A percentile compares a stretch with the other conserved stretches of the same genome.
Conservation (phyloP, 2,888 invertebrate genomes). For the Ditula angustiorana region DNA sequence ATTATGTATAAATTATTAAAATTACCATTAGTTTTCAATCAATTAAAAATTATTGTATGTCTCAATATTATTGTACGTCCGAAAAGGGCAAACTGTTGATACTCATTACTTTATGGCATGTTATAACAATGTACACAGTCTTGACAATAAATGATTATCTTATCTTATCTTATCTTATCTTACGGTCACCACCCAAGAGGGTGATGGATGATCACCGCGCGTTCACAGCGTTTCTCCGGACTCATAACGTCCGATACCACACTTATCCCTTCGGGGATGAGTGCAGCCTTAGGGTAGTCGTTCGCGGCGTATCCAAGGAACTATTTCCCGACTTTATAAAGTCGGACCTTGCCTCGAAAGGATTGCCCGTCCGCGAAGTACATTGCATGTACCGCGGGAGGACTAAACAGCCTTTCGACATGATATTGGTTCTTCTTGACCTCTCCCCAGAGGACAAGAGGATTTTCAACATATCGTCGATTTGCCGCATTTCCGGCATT, state of each 20-base stretch:
- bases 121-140: no score
- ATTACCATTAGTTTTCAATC: no score
- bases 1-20: no score
- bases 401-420: background rate
- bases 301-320: background rate
- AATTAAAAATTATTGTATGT: no score
- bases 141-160: no score
- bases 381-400: background rate
- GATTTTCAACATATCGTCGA: background rate
- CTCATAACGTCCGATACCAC: no score
- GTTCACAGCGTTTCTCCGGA: background rate
- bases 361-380: background rate
- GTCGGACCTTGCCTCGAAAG: background rate
- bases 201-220: background rate
- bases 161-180: no score
- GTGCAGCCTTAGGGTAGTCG: background rate
- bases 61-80: no score
- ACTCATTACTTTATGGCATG: no score
- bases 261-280: background rate
- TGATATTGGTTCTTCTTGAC: background rate
- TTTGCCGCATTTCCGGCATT: background rate
- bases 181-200: background rate
- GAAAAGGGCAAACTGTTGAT: no score
- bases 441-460: background rate
- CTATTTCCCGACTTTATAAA: background rate